phyloP scores from a whole-genome alignment of 2,113 vertebrate genomes.

The Chaenogobius annularis region DNA sequence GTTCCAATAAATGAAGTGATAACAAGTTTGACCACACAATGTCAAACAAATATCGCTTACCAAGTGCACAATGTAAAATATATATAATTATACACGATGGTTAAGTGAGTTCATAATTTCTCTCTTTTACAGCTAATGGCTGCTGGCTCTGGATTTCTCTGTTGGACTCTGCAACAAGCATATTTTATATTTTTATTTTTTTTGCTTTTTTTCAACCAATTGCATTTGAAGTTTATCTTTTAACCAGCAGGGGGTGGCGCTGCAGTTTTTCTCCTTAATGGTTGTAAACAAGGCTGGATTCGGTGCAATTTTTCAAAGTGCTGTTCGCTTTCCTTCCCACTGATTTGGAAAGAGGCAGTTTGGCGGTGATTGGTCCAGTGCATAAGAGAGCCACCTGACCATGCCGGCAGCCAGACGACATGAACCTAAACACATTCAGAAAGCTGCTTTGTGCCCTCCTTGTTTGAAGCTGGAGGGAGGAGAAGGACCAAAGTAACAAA shows the following conservation, averaged over 20 bases:
- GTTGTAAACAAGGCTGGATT: constrained; percentile 28
- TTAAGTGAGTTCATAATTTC: background rate
- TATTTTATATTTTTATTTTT: no score
- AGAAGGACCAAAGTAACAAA: constrained; percentile 56
- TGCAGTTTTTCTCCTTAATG: background rate
- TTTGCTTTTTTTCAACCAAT: background rate
- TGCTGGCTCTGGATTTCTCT: background rate
- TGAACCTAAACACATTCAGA: constrained; percentile 50
- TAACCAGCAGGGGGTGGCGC: constrained; percentile 27
- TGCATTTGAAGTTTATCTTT: constrained; percentile 10
- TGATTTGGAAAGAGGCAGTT: constrained; percentile 43
- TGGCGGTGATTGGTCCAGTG: constrained; percentile 35
- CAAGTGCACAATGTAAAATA: no score
- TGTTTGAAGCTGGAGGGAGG: constrained; percentile 36
- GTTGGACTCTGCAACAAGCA: background rate
- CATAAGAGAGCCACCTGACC: constrained; percentile 68
- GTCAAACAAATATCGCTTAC: no score
- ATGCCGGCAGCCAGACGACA: constrained; percentile 47
- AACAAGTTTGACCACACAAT: no score
- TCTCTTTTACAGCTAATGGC: background rate
- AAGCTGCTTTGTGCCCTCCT: constrained; percentile 54
- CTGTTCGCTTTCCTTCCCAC: constrained; percentile 43
- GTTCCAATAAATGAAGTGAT: no score
- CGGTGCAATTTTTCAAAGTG: constrained; percentile 41
- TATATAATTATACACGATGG: no score